Conservation (phyloP, 2,888 invertebrate species). For the Cinara cedri region DNA sequence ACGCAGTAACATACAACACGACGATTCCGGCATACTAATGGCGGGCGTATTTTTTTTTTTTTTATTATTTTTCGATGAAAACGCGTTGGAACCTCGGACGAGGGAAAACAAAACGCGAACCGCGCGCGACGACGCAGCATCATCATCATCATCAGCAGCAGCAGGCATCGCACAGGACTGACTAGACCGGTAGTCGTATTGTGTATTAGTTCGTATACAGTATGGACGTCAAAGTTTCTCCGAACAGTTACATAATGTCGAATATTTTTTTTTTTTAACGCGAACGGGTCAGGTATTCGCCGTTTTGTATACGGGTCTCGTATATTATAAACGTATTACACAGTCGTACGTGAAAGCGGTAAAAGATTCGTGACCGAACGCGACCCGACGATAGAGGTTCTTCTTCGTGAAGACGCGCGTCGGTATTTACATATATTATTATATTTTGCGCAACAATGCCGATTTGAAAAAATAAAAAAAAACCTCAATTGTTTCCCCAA, state of each 20-base stretch:
- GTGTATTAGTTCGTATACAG: neutral
- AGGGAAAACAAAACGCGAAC: neutral
- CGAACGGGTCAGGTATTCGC: neutral
- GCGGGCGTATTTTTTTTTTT: constrained; percentile 8
- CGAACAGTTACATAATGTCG: constrained; percentile 23
- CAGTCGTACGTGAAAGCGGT: constrained; percentile 49
- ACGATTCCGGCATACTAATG: constrained; percentile 29
- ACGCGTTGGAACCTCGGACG: neutral
- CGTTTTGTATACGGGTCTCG: too few relatives aligned
- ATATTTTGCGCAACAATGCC: constrained; percentile 21
- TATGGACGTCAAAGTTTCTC: constrained; percentile 39
- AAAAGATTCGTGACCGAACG: constrained; percentile 31
- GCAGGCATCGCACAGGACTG: neutral
- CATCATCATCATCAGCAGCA: too few relatives aligned
- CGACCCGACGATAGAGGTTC: neutral
- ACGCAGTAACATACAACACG: constrained; percentile 36
- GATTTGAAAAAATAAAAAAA: constrained; percentile 22
- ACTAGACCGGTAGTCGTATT: neutral
- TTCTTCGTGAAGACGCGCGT: neutral
- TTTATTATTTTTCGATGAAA: neutral
- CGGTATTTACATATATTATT: constrained; percentile 20
- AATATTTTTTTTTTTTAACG: constrained; percentile 2
- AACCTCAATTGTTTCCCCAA: constrained; percentile 21
- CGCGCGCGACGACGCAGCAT: too few relatives aligned
- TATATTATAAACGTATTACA: too few relatives aligned